Base-by-base conservation (phyloP, 2,797 vertebrate species). In the Sebastes trivittatus region DNA sequence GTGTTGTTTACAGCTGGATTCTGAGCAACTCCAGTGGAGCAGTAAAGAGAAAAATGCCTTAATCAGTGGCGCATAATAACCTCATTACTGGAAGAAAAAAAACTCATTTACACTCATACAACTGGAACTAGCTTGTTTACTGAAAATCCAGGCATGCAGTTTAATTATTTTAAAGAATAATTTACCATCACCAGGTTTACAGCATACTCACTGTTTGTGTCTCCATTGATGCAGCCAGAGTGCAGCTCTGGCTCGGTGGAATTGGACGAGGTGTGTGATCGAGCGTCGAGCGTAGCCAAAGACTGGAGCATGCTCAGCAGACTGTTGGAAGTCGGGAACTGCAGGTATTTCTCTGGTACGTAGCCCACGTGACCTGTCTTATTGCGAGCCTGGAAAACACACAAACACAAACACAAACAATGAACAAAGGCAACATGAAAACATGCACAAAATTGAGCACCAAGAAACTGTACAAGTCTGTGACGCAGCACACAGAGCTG, bases 271-370 rank as follows among this genome's bases (percentile, higher is more conserved):
- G 97, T 97, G 94, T 99, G 97, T 0, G 98, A 99, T 1, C 98
- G 97, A 11, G 95, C 95, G 14, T 99, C 98, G 64, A 97, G 90
- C 0, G 97, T 97, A 0, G 97, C 97, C 68, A 99, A 91, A 9
- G 97, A 98, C 93, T 99, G 98, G 8, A 99, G 96, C 98, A 99
- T 98, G 87, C 98, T 98, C 92, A 98, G 95, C 3, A 99, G 96
- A 59, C 98, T 98, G 96, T 96, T 98, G 77, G 98, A 98, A 1
- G 97, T 96, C 0, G 98, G 98, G 83, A 99, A 97, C 78, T 99
- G 98, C 54, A 99, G 96, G 92, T 99, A 99, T 89, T 99, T 99
- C 94, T 99, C 98, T 0, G 98, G 98, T 56, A 99, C 98, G 0
- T 99, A 99, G 20, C 98, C 98, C 85, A 99, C 97, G 22, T 97